Base-by-base conservation (phyloP, 2,888 invertebrate species). In the Drosophila phalerata region DNA sequence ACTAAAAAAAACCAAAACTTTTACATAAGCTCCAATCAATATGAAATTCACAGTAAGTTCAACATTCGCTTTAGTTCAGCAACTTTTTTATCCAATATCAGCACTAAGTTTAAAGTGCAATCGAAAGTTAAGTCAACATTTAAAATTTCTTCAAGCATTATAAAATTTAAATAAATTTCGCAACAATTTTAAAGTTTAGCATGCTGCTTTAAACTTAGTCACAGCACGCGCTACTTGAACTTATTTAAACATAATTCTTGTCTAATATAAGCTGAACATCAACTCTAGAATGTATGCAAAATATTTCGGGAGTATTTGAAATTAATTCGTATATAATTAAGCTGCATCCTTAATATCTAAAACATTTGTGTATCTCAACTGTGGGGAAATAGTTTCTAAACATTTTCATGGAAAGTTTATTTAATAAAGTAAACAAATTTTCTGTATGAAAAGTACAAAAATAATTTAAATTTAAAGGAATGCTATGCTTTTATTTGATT, bases 21-120 rank as follows among this genome's bases (percentile, higher is more conserved):
- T 10, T 25, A 40, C 52, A 34, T 28, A 25, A 51, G 55, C 37
- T 15, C 19, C 32, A 34, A 63, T 57, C 58, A 84, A 53, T 49
- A 90, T 90, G 90, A 90, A 91, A 73, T 77, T 82, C 57, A 68
- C 79, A 52, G 90, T 91, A 89, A 90, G 90, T 88, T 17, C 0
- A 19, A 52, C 6, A 19, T 30, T 32, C 0, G 9, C 17, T 15
- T 6, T 15, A 52, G 2, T 1, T 10, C 1, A 38, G 13, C 22
- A 34, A 11, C 5, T 30, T 9, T 10, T 8, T 30, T 30, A 30
- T 42, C 5, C 42, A 19, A 4, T n/a, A 4, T 17, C 19, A 47
- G 25, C 28, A 32, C 15, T 11, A 19, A 42, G 19, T 42, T 42
- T 11, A 43, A 43, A 8, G 8, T n/a, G 13, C 3, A n/a, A 5